Evolutionary conservation across 2,113 vertebrate genomes (phyloP).

Genomic region (Dipodomys ordii): DNA sequence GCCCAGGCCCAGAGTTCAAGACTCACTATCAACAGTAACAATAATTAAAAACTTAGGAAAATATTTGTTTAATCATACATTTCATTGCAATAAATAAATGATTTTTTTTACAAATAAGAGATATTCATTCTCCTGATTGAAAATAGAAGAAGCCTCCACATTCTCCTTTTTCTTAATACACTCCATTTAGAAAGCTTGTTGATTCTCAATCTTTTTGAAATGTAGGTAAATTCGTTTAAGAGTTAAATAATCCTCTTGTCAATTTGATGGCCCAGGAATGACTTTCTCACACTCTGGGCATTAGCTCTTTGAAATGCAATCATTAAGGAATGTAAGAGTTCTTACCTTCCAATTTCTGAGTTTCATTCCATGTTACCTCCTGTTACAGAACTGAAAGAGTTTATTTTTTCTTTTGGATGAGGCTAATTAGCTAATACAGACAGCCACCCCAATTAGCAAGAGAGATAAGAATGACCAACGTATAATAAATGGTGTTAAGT

Average conservation of each 20-base stretch:
- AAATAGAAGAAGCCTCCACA: neutral
- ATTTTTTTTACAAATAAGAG: no score
- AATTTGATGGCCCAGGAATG: neutral
- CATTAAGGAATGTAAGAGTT: neutral
- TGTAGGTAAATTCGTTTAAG: neutral
- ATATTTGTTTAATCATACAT: no score
- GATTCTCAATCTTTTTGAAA: slow-evolving; percentile 41
- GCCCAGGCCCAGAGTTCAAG: no score
- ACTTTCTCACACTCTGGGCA: neutral
- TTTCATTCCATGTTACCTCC: neutral
- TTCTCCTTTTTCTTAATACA: neutral
- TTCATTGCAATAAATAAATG: no score
- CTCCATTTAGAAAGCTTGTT: neutral
- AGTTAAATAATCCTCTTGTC: slow-evolving; percentile 17
- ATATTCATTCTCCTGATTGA: no score
- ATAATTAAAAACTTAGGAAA: no score
- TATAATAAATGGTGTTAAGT: neutral
- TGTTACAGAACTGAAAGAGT: neutral
- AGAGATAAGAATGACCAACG: neutral
- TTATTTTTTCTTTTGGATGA: slow-evolving; percentile 28
- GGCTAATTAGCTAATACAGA: slow-evolving; percentile 1
- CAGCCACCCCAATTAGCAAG: neutral
- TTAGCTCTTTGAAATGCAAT: neutral
- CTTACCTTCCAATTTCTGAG: neutral
- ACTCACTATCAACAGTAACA: no score